Evolutionary conservation across 2,888 invertebrate species (phyloP).

Genomic region (Nemotelus nigrinus): DNA sequence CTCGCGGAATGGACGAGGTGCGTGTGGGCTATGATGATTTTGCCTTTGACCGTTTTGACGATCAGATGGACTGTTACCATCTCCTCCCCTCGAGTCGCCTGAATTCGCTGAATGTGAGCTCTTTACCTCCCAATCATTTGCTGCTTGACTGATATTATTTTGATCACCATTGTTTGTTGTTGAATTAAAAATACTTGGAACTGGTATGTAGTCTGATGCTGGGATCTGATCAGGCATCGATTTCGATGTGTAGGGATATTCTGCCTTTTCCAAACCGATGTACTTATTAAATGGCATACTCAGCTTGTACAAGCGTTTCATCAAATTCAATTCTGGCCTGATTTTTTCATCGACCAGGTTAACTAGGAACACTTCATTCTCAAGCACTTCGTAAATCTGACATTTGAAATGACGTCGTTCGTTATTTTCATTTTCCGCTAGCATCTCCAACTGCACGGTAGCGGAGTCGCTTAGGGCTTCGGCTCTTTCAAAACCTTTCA

Average conservation of each 20-base stretch:
- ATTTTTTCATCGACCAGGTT: constrained; percentile 70
- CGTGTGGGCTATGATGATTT: constrained; percentile 33
- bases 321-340: constrained; percentile 69
- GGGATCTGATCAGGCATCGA: background rate
- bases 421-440: constrained; percentile 70
- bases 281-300: constrained; percentile 64
- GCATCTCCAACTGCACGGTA: constrained; percentile 71
- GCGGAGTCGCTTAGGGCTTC: constrained; percentile 58
- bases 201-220: background rate
- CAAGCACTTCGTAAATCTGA: constrained; percentile 60
- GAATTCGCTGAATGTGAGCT: constrained; percentile 60
- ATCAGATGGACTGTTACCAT: constrained; percentile 56
- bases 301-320: constrained; percentile 67
- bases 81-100: constrained; percentile 52
- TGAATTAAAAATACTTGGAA: constrained; percentile 2
- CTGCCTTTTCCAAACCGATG: constrained; percentile 61
- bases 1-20: constrained; percentile 36
- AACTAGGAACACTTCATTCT: constrained; percentile 60
- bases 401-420: constrained; percentile 61
- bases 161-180: constrained; percentile 16
- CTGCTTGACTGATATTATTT: background rate
- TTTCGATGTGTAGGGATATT: constrained; percentile 19
- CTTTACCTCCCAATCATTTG: constrained; percentile 60
- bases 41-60: constrained; percentile 52
- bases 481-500: constrained; percentile 70